Percentiles rank a stretch among this genome's conserved stretches.
Conservation (phyloP, 2,888 invertebrate genomes). For the Rhaphigaster nebulosa region DNA sequence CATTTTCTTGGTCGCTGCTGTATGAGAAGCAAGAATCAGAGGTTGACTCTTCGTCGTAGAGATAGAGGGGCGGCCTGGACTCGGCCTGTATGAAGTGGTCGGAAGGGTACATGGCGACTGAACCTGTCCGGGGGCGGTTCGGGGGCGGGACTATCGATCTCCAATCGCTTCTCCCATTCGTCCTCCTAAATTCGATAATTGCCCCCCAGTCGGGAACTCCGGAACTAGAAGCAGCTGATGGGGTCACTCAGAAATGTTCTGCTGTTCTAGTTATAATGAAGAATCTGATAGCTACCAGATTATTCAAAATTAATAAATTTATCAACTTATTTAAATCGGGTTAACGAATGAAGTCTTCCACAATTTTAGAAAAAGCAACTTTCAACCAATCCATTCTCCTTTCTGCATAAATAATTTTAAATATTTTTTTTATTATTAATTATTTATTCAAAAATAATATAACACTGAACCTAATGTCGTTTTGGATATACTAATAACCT, state of each 20-base stretch:
- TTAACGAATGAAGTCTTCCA: too few species aligned
- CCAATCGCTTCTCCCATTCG: background rate
- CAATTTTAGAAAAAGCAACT: too few species aligned
- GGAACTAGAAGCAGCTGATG: background rate
- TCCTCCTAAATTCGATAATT: background rate
- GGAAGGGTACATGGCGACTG: constrained; percentile 61
- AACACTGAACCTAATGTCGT: too few species aligned
- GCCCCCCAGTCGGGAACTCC: background rate
- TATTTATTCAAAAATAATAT: too few species aligned
- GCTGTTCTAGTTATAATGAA: background rate
- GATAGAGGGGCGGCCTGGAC: constrained; percentile 76
- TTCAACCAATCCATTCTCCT: too few species aligned
- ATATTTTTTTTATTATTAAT: too few species aligned
- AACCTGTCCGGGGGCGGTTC: background rate
- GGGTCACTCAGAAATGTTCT: background rate
- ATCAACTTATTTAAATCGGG: too few species aligned
- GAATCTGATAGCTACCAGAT: background rate
- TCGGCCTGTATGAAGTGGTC: constrained; percentile 66
- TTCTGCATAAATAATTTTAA: too few species aligned
- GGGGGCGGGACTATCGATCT: constrained; percentile 51
- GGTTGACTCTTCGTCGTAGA: constrained; percentile 78
- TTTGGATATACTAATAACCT: too few species aligned
- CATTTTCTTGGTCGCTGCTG: constrained; percentile 86
- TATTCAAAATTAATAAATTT: background rate
- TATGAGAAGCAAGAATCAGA: constrained; percentile 76